These are phyloP conservation scores for Heterodera schachtii DNA, from an alignment of 1,140 invertebrate species.

Conservation along the genomic window DNA sequence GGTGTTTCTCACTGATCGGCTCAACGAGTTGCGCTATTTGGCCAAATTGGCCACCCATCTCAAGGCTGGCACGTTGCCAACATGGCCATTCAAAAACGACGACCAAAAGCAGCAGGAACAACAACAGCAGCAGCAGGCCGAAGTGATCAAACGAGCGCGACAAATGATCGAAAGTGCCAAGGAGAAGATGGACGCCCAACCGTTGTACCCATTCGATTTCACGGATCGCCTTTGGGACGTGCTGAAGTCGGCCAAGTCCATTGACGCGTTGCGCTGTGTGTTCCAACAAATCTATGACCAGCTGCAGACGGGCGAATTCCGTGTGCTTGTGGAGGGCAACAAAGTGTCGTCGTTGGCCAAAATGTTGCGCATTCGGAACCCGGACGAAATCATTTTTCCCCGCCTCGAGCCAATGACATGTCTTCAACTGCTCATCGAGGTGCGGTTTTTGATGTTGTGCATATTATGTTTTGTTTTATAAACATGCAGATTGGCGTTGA, in stretches of 20 bases:
- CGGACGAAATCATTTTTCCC: slow-evolving; percentile 34
- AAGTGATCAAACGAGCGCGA: slow-evolving; percentile 10
- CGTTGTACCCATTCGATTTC: slow-evolving; percentile 38
- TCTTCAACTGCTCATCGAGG: slow-evolving; percentile 73
- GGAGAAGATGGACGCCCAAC: slow-evolving; percentile 20
- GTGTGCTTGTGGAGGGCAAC: slow-evolving; percentile 32
- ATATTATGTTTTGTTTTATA: no score
- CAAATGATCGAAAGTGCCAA: slow-evolving; percentile 25
- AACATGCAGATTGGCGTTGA: slow-evolving; percentile 39
- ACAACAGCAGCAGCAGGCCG: background rate
- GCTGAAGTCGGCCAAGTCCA: slow-evolving; percentile 25
- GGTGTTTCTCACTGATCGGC: slow-evolving; percentile 31
- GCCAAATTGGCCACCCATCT: slow-evolving; percentile 10
- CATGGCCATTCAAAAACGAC: background rate
- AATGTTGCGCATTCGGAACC: slow-evolving; percentile 37
- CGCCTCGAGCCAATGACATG: slow-evolving; percentile 37
- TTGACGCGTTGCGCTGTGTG: slow-evolving; percentile 22
- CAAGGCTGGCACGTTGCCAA: slow-evolving; percentile 29
- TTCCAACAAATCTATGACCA: slow-evolving; percentile 32
- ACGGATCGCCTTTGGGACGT: slow-evolving; percentile 41
- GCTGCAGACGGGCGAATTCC: slow-evolving; percentile 31
- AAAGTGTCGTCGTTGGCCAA: slow-evolving; percentile 41
- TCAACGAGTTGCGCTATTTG: slow-evolving; percentile 33
- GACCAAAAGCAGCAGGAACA: slow-evolving; percentile 5
- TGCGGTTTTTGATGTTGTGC: no score